A percentile compares a stretch with the other conserved stretches of the same genome.
phyloP scores from a whole-genome alignment of 2,888 invertebrate species.

The Sycophila texana region DNA sequence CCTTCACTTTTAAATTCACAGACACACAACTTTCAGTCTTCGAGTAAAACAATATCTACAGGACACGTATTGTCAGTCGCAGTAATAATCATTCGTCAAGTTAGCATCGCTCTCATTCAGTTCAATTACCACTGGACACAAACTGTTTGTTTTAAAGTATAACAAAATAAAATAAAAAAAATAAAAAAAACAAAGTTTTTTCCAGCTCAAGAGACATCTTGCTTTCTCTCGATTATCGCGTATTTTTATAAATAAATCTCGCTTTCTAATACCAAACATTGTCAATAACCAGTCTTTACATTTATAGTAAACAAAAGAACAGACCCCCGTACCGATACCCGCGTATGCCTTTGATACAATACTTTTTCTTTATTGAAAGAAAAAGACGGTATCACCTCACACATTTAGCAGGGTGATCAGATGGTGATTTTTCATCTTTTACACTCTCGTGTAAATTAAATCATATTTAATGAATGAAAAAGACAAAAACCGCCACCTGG shows the following conservation, averaged over 20 bases:
- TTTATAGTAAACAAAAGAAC: constrained; percentile 53
- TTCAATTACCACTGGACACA: constrained; percentile 52
- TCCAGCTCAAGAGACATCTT: constrained; percentile 33
- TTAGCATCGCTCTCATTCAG: constrained; percentile 44
- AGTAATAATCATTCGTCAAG: constrained; percentile 60
- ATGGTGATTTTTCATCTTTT: too few species aligned
- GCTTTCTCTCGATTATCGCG: constrained; percentile 15
- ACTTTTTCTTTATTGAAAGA: constrained; percentile 49
- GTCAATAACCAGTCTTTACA: constrained; percentile 54
- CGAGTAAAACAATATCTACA: constrained; percentile 70
- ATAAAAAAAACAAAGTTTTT: constrained; percentile 35
- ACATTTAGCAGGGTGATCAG: neutral
- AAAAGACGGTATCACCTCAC: constrained; percentile 33
- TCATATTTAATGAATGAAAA: too few species aligned
- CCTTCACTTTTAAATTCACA: constrained; percentile 50
- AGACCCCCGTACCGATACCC: constrained; percentile 63
- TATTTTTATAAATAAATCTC: constrained; percentile 50
- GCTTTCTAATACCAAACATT: constrained; percentile 52
- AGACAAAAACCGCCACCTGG: too few species aligned
- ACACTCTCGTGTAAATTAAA: too few species aligned
- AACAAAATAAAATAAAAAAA: constrained; percentile 37
- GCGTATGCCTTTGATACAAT: constrained; percentile 64
- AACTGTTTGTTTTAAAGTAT: constrained; percentile 50
- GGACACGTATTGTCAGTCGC: constrained; percentile 67
- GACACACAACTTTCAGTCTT: constrained; percentile 69